Evolutionary conservation across 2,888 invertebrate species (phyloP).

Genomic region (Spialia ferax): DNA sequence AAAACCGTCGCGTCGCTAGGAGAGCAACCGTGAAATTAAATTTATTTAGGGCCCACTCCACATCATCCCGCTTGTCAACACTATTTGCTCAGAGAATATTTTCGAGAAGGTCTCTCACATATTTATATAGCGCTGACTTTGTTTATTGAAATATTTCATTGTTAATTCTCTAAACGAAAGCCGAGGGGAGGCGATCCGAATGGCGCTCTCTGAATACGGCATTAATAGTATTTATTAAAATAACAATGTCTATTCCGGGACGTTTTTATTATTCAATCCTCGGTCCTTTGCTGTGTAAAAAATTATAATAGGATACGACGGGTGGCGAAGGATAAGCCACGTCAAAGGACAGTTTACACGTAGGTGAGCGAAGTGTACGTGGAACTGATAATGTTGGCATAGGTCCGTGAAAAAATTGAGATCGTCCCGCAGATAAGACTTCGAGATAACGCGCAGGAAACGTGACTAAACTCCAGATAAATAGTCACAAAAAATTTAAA

Average conservation of each 20-base stretch:
- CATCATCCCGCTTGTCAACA: slow-evolving; percentile 75
- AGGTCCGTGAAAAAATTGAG: slow-evolving; percentile 67
- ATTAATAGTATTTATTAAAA: slow-evolving; percentile 81
- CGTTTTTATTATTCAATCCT: slow-evolving; percentile 58
- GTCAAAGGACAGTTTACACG: slow-evolving; percentile 70
- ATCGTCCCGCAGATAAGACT: slow-evolving; percentile 66
- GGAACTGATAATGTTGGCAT: slow-evolving; percentile 73
- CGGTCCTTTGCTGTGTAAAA: slow-evolving; percentile 23
- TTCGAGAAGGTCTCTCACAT: slow-evolving; percentile 75
- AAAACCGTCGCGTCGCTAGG: slow-evolving; percentile 62
- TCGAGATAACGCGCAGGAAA: slow-evolving; percentile 58
- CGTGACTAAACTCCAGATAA: slow-evolving; percentile 41
- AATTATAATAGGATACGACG: slow-evolving; percentile 40
- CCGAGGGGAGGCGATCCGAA: slow-evolving; percentile 69
- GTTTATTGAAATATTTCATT: slow-evolving; percentile 85
- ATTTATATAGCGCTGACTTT: slow-evolving; percentile 78
- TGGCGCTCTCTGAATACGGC: slow-evolving; percentile 67
- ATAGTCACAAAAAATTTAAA: slow-evolving; percentile 35
- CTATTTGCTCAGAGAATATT: slow-evolving; percentile 83
- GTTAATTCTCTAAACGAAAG: slow-evolving; percentile 79
- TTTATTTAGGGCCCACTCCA: slow-evolving; percentile 81
- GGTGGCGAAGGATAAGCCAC: slow-evolving; percentile 66
- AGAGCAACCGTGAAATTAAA: slow-evolving; percentile 76
- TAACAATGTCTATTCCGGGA: slow-evolving; percentile 69
- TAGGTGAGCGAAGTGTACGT: slow-evolving; percentile 60